Conservation (phyloP, 2,113 vertebrate species). For the Oreochromis tanganicae region DNA sequence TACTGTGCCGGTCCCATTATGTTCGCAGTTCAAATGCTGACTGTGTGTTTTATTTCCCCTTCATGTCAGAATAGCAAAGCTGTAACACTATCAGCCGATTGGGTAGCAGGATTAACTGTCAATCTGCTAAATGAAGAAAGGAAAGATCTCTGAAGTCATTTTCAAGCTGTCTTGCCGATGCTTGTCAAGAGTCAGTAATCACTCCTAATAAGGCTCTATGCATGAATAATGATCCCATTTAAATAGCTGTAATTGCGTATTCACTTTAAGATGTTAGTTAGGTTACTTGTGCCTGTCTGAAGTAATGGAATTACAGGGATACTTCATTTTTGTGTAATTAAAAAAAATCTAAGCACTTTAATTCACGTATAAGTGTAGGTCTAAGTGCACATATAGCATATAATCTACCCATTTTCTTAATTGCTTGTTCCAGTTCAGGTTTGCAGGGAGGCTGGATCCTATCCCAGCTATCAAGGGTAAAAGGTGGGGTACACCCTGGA, state of each 20-base stretch:
- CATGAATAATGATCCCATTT: neutral
- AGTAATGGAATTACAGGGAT: neutral
- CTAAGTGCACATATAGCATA: neutral
- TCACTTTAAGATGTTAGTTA: neutral
- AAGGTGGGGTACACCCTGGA: neutral
- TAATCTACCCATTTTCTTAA: neutral
- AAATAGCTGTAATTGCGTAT: neutral
- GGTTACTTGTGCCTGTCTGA: neutral
- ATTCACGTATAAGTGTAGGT: neutral
- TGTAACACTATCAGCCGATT: neutral
- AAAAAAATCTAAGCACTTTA: neutral
- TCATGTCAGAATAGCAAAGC: neutral
- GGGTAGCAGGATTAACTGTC: neutral
- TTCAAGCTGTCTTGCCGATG: neutral
- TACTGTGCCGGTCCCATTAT: neutral
- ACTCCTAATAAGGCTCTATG: neutral
- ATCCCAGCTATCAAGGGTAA: neutral
- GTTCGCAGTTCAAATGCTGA: neutral
- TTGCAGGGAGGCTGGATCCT: neutral
- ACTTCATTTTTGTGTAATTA: neutral
- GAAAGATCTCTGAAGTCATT: neutral
- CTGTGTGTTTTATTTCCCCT: neutral
- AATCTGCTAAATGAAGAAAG: neutral
- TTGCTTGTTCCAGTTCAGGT: neutral
- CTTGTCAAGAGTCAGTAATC: neutral